These are phyloP conservation scores for Hemiprocne comata DNA, from an alignment of 2,113 vertebrate species.

Conservation along the genomic window DNA sequence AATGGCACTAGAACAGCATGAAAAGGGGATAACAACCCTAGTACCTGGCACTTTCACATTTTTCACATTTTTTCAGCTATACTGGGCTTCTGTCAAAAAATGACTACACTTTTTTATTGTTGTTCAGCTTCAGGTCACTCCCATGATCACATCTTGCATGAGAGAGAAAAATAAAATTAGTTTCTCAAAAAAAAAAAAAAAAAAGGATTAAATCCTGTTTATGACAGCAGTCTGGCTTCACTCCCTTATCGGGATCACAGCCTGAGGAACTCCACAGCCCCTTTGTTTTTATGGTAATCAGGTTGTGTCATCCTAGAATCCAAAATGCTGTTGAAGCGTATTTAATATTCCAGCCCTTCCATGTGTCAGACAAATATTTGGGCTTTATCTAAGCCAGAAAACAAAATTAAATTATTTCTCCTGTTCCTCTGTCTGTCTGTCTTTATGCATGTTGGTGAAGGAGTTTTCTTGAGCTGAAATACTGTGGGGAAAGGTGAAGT, in stretches of 20 bases:
- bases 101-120: not conserved
- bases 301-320: not conserved
- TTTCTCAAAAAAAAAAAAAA: not conserved
- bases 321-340: not conserved
- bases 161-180: slow-evolving; percentile 6
- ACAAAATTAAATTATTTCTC: not conserved
- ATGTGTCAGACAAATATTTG: not conserved
- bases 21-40: not conserved
- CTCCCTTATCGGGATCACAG: slow-evolving; percentile 7
- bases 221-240: not conserved
- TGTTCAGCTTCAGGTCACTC: not conserved
- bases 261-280: not conserved
- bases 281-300: slow-evolving; percentile 36
- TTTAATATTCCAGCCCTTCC: not conserved
- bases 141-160: not conserved
- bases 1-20: not conserved
- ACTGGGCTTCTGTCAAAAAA: not conserved
- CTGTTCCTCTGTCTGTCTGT: not conserved
- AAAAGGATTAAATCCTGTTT: not conserved
- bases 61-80: not conserved
- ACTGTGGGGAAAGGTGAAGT: not conserved
- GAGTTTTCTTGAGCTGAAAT: not conserved
- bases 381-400: not conserved
- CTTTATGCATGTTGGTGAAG: not conserved
- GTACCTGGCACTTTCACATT: not conserved